Base-by-base conservation (phyloP, 2,888 invertebrate genomes). In the Lottia gigantea region DNA sequence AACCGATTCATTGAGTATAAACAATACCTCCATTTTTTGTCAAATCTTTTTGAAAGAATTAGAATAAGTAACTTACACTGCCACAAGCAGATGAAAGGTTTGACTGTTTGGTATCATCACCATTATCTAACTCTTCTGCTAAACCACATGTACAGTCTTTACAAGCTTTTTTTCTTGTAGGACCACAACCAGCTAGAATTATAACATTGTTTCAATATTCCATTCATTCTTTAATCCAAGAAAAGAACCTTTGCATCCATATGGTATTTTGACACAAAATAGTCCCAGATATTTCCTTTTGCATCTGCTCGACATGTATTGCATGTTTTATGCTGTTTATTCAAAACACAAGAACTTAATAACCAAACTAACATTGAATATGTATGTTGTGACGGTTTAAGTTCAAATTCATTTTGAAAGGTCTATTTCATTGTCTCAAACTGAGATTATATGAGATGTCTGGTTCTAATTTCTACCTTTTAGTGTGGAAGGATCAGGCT, bases 91-190 rank as follows among this genome's bases (percentile, higher is more conserved):
- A 98, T 88, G 90, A 91, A 16, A 83, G 84, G 23, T 84, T 70
- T 78, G 80, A 76, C 64, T 72, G 67, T 71, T 67, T 71, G 47
- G 72, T 68, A 1, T 93, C 92, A 49, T 92, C 91, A 86, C 94
- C 94, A 12, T 90, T 91, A 65, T 92, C 92, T 68, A 98, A 89
- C 89, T 98, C 96, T 79, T 98, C 98, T 3, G 98, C 98, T 72
- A 99, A 90, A 0, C 99, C 99, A 89, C 99, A 99, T 1, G 94
- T 93, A 87, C 99, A 99, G 89, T 99, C 95, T 81, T 98, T 99
- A 85, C 99, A 99, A 0, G 99, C 98, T 89, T 97, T 97, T 71
- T 95, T 92, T 89, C 96, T 95, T 1, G 95, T 96, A n/a, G 75
- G 67, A 26, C 84, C 85, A 83, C 85, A 86, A 64, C 81, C 79